Conservation (phyloP, 2,888 invertebrate genomes). For the Drosophila sordidapex region DNA sequence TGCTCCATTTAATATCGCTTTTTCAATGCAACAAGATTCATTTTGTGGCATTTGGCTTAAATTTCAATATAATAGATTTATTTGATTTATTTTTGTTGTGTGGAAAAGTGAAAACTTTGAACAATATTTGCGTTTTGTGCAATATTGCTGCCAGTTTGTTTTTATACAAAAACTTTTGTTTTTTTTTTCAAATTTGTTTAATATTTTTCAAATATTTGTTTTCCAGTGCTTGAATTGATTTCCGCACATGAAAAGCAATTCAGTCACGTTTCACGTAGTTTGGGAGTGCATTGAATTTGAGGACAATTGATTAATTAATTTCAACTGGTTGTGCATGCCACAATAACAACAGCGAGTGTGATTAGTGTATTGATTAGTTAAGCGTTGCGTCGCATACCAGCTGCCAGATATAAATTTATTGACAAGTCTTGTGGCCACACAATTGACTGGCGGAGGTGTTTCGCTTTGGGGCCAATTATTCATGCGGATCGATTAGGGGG, state of each 20-base stretch:
- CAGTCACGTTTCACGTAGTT: conserved; percentile 54
- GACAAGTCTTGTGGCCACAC: conserved; percentile 8
- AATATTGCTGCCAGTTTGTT: neutral
- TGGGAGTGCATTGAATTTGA: neutral
- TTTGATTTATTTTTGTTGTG: neutral
- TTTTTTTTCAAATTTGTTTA: neutral
- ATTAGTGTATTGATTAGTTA: conserved; percentile 44
- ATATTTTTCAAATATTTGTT: neutral
- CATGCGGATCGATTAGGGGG: conserved; percentile 66
- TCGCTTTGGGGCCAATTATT: conserved; percentile 52
- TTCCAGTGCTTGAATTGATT: neutral
- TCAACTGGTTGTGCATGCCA: conserved; percentile 31
- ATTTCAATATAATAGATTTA: neutral
- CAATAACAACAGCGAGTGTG: conserved; percentile 28
- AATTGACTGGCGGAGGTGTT: conserved; percentile 34
- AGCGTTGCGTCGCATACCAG: conserved; percentile 13
- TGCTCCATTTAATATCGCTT: neutral
- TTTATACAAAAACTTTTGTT: neutral
- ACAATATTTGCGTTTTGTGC: neutral
- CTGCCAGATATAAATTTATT: conserved; percentile 45
- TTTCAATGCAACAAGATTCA: neutral
- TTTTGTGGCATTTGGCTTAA: neutral
- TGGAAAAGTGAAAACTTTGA: neutral
- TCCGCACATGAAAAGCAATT: conserved; percentile 7
- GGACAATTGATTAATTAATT: conserved; percentile 65